A percentile compares a stretch with the other conserved stretches of the same genome.
These are phyloP conservation scores for Limnephilus rhombicus DNA, from an alignment of 2,888 invertebrate species.

Conservation along the genomic window DNA sequence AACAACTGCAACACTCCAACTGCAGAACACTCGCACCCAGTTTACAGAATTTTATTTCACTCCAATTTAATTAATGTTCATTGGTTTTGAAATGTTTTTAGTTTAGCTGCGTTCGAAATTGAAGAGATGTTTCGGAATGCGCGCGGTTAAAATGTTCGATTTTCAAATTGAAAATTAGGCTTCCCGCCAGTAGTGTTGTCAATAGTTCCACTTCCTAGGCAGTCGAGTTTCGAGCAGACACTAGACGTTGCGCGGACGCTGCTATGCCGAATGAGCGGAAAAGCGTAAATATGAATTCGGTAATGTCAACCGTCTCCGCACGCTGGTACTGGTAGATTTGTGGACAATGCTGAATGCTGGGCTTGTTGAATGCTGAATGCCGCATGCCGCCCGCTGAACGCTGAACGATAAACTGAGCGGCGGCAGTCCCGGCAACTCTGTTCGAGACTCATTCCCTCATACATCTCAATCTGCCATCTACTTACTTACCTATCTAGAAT, in stretches of 20 bases:
- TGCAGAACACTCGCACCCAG: neutral
- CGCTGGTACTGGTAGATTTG: neutral
- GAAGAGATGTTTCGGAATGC: neutral
- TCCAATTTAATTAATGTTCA: neutral
- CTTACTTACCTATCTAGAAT: neutral
- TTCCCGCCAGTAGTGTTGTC: constrained; percentile 21
- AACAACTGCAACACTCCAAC: constrained; percentile 14
- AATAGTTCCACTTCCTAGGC: neutral
- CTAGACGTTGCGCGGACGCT: constrained; percentile 41
- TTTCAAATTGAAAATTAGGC: neutral
- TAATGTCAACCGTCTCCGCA: constrained; percentile 49
- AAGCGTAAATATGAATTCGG: constrained; percentile 52
- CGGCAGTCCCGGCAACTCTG: neutral
- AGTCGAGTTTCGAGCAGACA: neutral
- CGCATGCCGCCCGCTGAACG: constrained; percentile 8
- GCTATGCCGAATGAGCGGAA: constrained; percentile 43
- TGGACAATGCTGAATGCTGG: constrained; percentile 25
- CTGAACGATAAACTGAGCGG: neutral
- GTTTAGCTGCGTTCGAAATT: neutral
- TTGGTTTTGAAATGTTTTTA: neutral
- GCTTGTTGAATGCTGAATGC: neutral
- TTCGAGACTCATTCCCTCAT: neutral
- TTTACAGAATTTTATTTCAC: neutral
- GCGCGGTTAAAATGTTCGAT: neutral
- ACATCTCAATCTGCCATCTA: neutral